phyloP scores from a whole-genome alignment of 2,797 vertebrate genomes.

The Lepilemur ruficaudatus region DNA sequence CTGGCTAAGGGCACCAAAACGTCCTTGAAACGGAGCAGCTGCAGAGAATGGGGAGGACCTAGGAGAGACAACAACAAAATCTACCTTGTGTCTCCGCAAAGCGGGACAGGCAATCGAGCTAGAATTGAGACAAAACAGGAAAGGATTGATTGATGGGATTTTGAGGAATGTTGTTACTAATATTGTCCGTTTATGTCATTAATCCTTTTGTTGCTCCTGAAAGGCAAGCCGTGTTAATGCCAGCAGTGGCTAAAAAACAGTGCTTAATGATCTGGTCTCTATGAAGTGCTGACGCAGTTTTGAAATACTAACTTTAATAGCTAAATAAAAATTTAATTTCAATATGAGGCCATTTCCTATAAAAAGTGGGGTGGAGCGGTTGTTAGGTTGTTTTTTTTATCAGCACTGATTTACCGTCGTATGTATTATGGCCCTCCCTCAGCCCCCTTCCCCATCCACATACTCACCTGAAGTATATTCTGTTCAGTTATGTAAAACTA shows the following conservation, averaged over 20 bases:
- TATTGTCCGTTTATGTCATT: background rate
- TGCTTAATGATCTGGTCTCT: background rate
- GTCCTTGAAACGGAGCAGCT: background rate
- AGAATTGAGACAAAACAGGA: background rate
- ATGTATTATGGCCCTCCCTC: background rate
- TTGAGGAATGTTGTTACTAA: background rate
- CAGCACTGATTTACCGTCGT: background rate
- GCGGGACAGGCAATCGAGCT: fast-evolving
- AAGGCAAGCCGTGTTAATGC: background rate
- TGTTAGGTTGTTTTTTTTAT: background rate
- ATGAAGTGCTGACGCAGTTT: background rate
- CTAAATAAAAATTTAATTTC: conserved; percentile 45
- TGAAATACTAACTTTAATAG: conserved; percentile 14
- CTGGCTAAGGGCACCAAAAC: background rate
- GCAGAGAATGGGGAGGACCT: background rate
- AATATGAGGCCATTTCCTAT: background rate
- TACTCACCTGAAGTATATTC: background rate
- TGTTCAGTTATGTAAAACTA: background rate
- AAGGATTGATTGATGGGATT: background rate
- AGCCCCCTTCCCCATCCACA: background rate
- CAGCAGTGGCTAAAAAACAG: background rate
- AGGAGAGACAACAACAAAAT: background rate
- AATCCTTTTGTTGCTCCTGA: background rate
- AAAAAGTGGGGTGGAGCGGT: background rate
- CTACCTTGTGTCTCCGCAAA: background rate